Base-by-base conservation (phyloP, 2,888 invertebrate genomes). In the Chrysolina oricalcia region DNA sequence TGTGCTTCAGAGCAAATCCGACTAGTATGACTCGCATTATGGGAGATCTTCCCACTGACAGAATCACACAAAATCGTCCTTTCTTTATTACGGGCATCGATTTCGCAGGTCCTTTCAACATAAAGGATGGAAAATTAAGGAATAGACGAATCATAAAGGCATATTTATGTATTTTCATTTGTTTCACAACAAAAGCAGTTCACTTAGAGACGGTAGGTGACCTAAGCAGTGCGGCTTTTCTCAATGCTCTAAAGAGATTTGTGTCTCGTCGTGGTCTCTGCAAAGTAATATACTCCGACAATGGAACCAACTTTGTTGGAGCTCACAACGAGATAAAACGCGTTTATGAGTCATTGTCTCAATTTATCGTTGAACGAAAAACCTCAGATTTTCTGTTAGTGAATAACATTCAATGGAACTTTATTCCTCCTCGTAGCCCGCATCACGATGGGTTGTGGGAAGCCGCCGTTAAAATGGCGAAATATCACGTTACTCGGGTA, bases 241-340 rank as follows among this genome's bases (percentile, higher is more conserved):
- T 53, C 73, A 68, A 78, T 11, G 78, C 81, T 0, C 74, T 84
- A 6, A 71, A 74, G 27, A 73, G 85, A 19, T 84, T 85, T 62
- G 73, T 80, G 0, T 67, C 83, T 2, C 53, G 85, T 4, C 56
- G 84, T 59, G 84, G 85, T 2, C 65, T 70, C 9, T 73, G 77
- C 10, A 56, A 35, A n/a, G 56, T 66, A 0, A 74, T 84, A 0
- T 82, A 80, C 69, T 82, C 80, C 17, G 85, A 85, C 67, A 82
- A 83, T 66, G 85, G 80, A 0, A 81, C 78, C 0, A 85, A 80
- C 17, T 85, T 84, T 56, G 72, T 79, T 0, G 84, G 84, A 2
- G 81, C 84, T 13, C 35, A 64, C 10, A 72, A 70, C 40, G 72
- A 78, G 23, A 35, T 78, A 21, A 73, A 76, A 73, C 23, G 19